A percentile compares a stretch with the other conserved stretches of the same genome.
Conservation (phyloP, 35 echinoderm and acorn worm genomes). For the Ptychodera flava region DNA sequence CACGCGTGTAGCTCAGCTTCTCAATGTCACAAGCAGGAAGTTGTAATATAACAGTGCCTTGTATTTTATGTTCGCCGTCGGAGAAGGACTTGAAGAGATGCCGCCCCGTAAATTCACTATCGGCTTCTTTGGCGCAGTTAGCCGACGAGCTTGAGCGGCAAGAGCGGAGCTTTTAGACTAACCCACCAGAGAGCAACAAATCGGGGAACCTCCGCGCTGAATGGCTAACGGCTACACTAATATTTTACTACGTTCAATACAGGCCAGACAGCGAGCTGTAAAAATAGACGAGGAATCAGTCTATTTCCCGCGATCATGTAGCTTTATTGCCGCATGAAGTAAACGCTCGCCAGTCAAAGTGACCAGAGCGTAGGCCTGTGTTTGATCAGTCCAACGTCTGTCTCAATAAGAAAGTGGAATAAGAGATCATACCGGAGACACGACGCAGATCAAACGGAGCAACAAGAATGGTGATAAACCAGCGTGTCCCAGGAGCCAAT, state of each 20-base stretch:
- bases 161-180: not conserved
- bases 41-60: not conserved
- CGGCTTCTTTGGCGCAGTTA: not conserved
- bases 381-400: too few relatives aligned
- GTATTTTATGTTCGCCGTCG: not conserved
- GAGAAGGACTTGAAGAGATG: not conserved
- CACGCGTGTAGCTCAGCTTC: too few relatives aligned
- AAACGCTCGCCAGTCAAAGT: too few relatives aligned
- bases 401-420: too few relatives aligned
- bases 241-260: not conserved
- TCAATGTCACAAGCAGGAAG: not conserved
- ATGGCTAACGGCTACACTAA: not conserved
- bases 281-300: not conserved
- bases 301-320: not conserved
- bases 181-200: not conserved
- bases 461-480: too few relatives aligned
- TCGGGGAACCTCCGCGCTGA: not conserved
- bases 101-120: not conserved
- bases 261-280: not conserved
- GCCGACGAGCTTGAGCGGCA: not conserved
- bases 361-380: too few relatives aligned
- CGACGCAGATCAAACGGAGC: too few relatives aligned
- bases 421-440: too few relatives aligned
- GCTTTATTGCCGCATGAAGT: not conserved
- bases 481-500: too few relatives aligned